Conservation (phyloP, 2,888 invertebrate genomes). For the Oscheius sp. region DNA sequence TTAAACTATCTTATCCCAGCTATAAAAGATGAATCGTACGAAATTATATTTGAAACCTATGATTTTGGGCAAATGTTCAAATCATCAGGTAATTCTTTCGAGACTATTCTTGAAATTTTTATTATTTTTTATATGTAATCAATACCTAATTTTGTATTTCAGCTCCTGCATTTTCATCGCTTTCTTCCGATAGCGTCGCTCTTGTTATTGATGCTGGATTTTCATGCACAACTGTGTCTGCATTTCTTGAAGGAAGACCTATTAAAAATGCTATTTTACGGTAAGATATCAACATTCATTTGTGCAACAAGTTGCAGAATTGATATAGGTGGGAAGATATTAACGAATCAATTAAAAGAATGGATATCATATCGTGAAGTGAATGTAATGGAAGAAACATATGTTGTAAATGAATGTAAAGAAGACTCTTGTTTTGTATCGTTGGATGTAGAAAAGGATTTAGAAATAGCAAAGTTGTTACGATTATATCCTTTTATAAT, state of each 20-base stretch:
- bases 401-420: conserved; percentile 84
- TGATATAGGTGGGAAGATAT: conserved; percentile 93
- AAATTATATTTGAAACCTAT: conserved; percentile 97
- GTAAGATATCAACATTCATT: conserved; percentile 30
- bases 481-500: too few species aligned
- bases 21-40: conserved; percentile 91
- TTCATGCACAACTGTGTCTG: conserved; percentile 93
- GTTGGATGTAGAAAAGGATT: conserved; percentile 84
- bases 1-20: conserved; percentile 92
- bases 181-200: conserved; percentile 69
- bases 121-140: too few species aligned
- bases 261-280: conserved; percentile 64
- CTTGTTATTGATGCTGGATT: conserved; percentile 93
- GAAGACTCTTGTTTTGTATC: conserved; percentile 96
- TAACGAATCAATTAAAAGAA: conserved; percentile 98
- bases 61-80: conserved; percentile 83
- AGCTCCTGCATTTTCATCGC: conserved; percentile 17
- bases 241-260: conserved; percentile 82
- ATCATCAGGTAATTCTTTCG: conserved; percentile 65
- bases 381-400: conserved; percentile 82
- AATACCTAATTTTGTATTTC: too few species aligned
- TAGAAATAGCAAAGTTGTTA: conserved; percentile 76
- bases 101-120: too few species aligned
- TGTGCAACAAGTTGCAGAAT: conserved; percentile 79
- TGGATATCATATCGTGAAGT: conserved; percentile 87